Evolutionary conservation across 2,888 invertebrate species (phyloP).

Genomic region (Acanthosoma haemorrhoidale): DNA sequence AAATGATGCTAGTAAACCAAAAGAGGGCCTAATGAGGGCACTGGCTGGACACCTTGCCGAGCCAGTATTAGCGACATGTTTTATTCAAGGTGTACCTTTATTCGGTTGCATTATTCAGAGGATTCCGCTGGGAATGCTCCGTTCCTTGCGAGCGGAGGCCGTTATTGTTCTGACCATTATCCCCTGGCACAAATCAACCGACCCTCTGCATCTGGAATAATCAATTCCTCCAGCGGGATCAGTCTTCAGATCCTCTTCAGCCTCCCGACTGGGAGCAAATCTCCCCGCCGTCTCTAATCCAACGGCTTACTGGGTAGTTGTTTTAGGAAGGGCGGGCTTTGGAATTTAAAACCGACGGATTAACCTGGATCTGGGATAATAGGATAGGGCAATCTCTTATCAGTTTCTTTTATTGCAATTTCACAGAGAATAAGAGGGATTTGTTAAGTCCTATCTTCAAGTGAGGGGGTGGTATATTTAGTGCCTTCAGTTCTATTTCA

Average conservation of each 20-base stretch:
- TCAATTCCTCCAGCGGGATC: not conserved
- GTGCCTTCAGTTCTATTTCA: no score
- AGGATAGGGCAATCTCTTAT: not conserved
- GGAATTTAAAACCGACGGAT: not conserved
- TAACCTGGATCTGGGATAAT: not conserved
- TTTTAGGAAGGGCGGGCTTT: not conserved
- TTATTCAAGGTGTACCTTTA: slow-evolving; percentile 6
- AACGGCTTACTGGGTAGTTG: not conserved
- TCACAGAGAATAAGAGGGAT: no score
- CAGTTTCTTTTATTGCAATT: not conserved
- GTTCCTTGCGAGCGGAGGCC: not conserved
- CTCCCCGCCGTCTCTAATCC: no score
- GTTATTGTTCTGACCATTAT: slow-evolving; percentile 12
- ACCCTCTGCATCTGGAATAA: slow-evolving; percentile 3
- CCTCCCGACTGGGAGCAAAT: no score
- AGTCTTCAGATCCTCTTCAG: not conserved
- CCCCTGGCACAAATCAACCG: slow-evolving; percentile 12
- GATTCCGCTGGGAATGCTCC: no score
- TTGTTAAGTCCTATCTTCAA: no score
- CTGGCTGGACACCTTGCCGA: not conserved
- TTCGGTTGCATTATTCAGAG: not conserved
- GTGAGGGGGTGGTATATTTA: no score
- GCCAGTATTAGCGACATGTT: not conserved
- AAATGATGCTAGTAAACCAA: not conserved
- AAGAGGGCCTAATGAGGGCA: slow-evolving; percentile 2